Percentiles rank a stretch among this genome's conserved stretches.
These are phyloP conservation scores for Esox lucius DNA, from an alignment of 2,797 vertebrate genomes.

Conservation along the genomic window DNA sequence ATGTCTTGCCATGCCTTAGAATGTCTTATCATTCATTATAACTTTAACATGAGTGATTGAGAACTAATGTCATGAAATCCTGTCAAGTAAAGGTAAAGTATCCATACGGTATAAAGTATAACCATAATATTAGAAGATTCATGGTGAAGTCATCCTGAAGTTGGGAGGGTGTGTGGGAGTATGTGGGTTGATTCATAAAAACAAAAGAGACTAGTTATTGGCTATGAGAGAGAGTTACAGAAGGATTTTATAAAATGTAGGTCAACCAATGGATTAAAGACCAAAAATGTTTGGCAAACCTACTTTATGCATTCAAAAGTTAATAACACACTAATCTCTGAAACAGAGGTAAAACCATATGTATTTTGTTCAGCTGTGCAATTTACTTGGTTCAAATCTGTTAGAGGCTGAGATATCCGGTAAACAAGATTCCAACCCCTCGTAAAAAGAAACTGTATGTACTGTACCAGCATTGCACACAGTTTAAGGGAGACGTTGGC, in stretches of 20 bases:
- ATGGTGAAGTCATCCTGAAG: neutral
- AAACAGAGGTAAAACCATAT: too few species aligned
- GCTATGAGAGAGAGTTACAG: neutral
- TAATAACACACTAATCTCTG: neutral
- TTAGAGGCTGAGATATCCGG: too few species aligned
- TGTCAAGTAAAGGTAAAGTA: neutral
- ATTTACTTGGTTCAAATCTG: too few species aligned
- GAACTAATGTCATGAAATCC: neutral
- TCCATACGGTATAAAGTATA: neutral
- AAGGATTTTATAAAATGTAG: neutral
- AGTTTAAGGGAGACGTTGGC: too few species aligned
- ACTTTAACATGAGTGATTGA: neutral
- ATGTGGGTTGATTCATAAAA: neutral
- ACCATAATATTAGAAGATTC: neutral
- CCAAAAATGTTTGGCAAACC: neutral
- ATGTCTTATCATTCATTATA: neutral
- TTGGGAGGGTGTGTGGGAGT: neutral
- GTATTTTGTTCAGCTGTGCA: too few species aligned
- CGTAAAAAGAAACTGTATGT: too few species aligned
- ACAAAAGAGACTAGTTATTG: neutral
- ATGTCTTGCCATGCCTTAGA: neutral
- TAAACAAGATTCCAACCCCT: too few species aligned
- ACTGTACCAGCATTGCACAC: too few species aligned
- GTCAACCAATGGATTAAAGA: neutral
- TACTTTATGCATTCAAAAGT: neutral